Evolutionary conservation across 2,797 vertebrate species (phyloP).

Genomic region (Gobio occitaniae): DNA sequence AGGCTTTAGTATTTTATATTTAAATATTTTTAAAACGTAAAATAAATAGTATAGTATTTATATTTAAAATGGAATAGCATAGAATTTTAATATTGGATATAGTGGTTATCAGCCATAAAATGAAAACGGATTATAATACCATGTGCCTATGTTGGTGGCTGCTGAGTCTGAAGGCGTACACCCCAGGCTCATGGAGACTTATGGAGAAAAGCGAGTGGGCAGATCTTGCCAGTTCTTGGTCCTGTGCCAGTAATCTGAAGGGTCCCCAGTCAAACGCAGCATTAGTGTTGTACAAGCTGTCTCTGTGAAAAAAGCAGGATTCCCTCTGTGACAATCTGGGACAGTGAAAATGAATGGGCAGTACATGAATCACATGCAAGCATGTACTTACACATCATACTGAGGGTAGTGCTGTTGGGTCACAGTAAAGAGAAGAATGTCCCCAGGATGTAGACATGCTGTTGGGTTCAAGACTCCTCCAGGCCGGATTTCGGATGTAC

Average conservation of each 20-base stretch:
- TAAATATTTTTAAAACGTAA: neutral
- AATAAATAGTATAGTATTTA: neutral
- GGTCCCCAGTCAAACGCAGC: constrained; percentile 88
- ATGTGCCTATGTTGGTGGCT: constrained; percentile 84
- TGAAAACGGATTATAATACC: constrained; percentile 69
- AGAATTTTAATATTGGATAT: neutral
- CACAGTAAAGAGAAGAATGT: constrained; percentile 81
- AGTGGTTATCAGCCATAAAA: neutral
- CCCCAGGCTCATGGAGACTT: constrained; percentile 82
- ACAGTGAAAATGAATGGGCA: neutral
- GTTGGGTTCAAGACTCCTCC: constrained; percentile 86
- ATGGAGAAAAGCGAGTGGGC: constrained; percentile 78
- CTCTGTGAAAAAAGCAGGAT: constrained; percentile 69
- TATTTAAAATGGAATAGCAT: neutral
- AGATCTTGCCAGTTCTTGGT: constrained; percentile 69
- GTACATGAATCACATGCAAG: neutral
- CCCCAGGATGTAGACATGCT: constrained; percentile 76
- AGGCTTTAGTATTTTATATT: neutral
- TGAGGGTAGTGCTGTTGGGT: constrained; percentile 81
- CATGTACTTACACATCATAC: constrained; percentile 83
- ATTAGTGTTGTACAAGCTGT: constrained; percentile 89
- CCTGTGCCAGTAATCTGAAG: constrained; percentile 81
- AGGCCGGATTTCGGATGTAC: constrained; percentile 33
- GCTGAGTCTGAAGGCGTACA: constrained; percentile 84
- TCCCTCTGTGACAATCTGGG: neutral